phyloP scores from a whole-genome alignment of 2,113 vertebrate species.

The Pedetes capensis region DNA sequence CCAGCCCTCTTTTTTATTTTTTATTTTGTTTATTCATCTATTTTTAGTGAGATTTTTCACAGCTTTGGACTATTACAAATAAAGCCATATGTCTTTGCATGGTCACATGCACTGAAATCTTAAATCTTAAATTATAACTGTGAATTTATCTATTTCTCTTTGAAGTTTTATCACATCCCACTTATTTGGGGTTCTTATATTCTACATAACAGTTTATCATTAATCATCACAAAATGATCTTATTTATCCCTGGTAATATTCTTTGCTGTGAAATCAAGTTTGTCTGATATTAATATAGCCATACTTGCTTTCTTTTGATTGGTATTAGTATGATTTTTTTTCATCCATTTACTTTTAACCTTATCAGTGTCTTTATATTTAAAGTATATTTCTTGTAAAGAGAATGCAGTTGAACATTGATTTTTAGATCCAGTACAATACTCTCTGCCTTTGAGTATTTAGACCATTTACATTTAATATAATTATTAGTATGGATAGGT shows the following conservation, averaged over 20 bases:
- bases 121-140: background rate
- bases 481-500: background rate
- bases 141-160: background rate
- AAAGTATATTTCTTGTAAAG: background rate
- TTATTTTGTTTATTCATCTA: background rate
- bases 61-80: background rate
- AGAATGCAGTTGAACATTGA: background rate
- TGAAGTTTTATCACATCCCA: background rate
- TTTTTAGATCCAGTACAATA: background rate
- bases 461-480: background rate
- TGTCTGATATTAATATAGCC: background rate
- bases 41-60: background rate
- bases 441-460: background rate
- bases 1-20: too few relatives aligned
- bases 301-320: background rate
- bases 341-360: background rate
- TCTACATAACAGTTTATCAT: background rate
- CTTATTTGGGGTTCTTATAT: background rate
- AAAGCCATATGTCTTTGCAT: background rate
- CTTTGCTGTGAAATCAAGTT: background rate
- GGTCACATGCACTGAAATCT: background rate
- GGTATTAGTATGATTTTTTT: background rate
- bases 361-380: background rate
- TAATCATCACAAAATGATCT: background rate
- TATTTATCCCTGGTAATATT: background rate